A percentile compares a stretch with the other conserved stretches of the same genome.
These are phyloP conservation scores for Simalia tracyae DNA, from an alignment of 2,797 vertebrate genomes.

Conservation along the genomic window DNA sequence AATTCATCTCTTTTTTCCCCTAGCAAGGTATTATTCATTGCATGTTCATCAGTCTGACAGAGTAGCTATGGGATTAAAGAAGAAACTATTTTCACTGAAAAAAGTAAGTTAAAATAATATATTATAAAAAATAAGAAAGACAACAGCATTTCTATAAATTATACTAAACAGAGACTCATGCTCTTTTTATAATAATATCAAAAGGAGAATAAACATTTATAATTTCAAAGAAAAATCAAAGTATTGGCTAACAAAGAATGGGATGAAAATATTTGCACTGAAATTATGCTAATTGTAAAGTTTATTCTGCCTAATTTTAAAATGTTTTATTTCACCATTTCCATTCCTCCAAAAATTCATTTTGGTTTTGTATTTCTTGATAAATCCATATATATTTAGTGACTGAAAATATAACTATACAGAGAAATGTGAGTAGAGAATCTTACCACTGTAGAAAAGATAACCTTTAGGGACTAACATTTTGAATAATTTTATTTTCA, in stretches of 20 bases:
- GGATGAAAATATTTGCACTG: not conserved
- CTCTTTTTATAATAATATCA: not conserved
- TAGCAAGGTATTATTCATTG: constrained; percentile 42
- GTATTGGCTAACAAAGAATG: not conserved
- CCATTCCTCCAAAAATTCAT: not conserved
- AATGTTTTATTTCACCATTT: not conserved
- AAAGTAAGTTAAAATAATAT: not conserved
- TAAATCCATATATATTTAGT: not conserved
- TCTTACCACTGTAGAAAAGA: no score
- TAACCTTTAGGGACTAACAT: not conserved
- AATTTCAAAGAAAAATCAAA: not conserved
- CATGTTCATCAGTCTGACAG: constrained; percentile 54
- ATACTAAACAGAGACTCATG: not conserved
- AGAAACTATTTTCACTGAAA: constrained; percentile 33
- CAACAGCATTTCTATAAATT: not conserved
- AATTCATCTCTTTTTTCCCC: constrained; percentile 47
- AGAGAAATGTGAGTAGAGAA: not conserved
- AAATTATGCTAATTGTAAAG: not conserved
- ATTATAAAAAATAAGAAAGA: not conserved
- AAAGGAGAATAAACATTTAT: not conserved
- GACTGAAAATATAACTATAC: not conserved
- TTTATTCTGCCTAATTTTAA: not conserved
- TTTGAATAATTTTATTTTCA: not conserved
- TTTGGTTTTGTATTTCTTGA: not conserved
- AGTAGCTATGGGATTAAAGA: constrained; percentile 45